Evolutionary conservation across 2,888 invertebrate genomes (phyloP), one percentile per base, ranked within the genome.

Genomic region (Phengaris arion): DNA sequence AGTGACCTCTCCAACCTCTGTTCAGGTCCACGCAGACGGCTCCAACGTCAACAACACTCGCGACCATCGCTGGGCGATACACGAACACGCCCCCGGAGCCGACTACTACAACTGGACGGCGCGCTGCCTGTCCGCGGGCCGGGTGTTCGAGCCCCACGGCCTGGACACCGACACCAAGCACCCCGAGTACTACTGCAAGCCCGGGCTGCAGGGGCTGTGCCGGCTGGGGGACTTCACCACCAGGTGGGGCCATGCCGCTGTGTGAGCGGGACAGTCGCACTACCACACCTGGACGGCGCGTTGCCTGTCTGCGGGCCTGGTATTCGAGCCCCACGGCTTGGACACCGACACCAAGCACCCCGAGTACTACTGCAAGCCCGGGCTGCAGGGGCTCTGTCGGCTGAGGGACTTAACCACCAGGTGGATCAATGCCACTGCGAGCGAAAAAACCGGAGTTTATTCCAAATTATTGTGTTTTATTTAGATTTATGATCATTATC

Each of bases 21-120:
- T 12, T 2, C 90, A 99, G 82, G 96, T 98, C 52, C 98, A 98
- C 87, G 97, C 97, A 0, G 98, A 98, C 87, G 98, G 98, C 0
- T 95, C 96, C 4, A 95, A 94, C 75, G 91, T 96, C 76, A 97
- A 97, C 86, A 96, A 96, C 86, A 96, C 96, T 0, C 94, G 93
- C 68, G 94, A 94, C 12, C 97, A 97, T 86, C 95, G 97, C 79
- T 98, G 98, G 98, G 96, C 96, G 12, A 94, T 98, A 22, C 97
- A 98, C 85, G 96, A 95, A 76, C 91, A 94, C 79, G 94, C 97
- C 0, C 97, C 98, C 0, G 98, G 97, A 22, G 95, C 95, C 77
- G 98, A 98, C 89, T 98, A 96, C 89, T 98, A 98, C 87, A 97
- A 98, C 88, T 98, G 98, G 98, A 96, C 96, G 51, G 96, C 94